Evolutionary conservation across 2,888 invertebrate genomes (phyloP).

Genomic region (Eupeodes luniger): DNA sequence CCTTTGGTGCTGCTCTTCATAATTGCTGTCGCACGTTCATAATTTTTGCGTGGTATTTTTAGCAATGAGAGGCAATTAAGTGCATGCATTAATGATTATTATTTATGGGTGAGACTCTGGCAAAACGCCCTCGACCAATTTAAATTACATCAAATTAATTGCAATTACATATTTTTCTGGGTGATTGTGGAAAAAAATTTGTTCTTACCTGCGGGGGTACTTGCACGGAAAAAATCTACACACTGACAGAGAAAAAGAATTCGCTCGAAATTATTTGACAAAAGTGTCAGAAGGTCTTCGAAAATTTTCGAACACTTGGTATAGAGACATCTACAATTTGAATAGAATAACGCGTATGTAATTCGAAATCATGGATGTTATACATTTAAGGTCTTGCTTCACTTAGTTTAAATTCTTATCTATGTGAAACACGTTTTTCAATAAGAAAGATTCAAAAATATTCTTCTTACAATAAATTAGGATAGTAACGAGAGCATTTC

Average conservation of each 20-base stretch:
- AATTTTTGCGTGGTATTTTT: conserved; percentile 72
- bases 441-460: too few species aligned
- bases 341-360: background rate
- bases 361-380: background rate
- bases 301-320: conserved; percentile 7
- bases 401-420: too few species aligned
- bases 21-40: conserved; percentile 56
- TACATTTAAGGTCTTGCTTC: background rate
- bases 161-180: conserved; percentile 23
- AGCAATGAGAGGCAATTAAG: conserved; percentile 65
- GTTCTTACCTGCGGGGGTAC: conserved; percentile 59
- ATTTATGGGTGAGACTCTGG: conserved; percentile 54
- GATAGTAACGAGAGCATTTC: too few species aligned
- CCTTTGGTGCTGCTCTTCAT: conserved; percentile 42
- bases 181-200: background rate
- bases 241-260: conserved; percentile 41
- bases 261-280: conserved; percentile 12
- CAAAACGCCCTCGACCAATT: conserved; percentile 71
- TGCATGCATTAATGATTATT: conserved; percentile 53
- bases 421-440: too few species aligned
- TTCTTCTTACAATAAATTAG: too few species aligned
- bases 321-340: conserved; percentile 36
- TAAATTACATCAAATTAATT: conserved; percentile 67
- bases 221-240: conserved; percentile 31
- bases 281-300: conserved; percentile 39